Percentiles rank a stretch among this genome's conserved stretches.
Conservation (phyloP, 2,113 vertebrate genomes). For the Rhynchomys soricoides region DNA sequence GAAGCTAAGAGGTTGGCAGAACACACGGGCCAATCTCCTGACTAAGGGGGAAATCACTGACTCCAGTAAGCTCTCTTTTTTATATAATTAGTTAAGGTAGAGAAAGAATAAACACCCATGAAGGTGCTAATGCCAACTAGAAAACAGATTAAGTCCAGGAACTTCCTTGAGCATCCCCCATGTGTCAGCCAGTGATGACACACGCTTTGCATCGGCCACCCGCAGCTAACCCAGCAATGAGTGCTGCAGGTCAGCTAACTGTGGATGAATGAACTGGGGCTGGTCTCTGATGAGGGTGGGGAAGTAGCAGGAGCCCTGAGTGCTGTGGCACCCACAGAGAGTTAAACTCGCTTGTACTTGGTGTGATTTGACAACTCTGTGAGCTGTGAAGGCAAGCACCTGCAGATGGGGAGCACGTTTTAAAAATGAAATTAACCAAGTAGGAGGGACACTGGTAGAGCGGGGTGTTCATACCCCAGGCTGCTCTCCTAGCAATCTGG, state of each 20-base stretch:
- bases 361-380: background rate
- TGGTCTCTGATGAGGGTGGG: accelerated
- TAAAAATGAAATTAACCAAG: conserved; percentile 16
- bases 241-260: background rate
- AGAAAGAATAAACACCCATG: background rate
- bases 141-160: background rate
- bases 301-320: background rate
- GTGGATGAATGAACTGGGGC: background rate
- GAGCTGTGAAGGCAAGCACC: background rate
- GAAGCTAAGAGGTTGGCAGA: background rate
- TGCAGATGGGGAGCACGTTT: background rate
- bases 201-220: background rate
- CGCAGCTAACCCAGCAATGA: background rate
- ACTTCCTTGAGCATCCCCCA: background rate
- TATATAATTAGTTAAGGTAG: conserved; percentile 30
- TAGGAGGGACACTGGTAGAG: background rate
- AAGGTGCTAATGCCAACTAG: background rate
- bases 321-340: background rate
- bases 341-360: background rate
- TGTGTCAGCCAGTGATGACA: background rate
- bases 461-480: background rate
- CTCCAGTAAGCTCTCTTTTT: background rate
- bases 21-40: background rate
- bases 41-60: background rate
- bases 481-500: background rate